Base-by-base conservation (phyloP, 1,140 invertebrate species). In the Riptortus pedestris region DNA sequence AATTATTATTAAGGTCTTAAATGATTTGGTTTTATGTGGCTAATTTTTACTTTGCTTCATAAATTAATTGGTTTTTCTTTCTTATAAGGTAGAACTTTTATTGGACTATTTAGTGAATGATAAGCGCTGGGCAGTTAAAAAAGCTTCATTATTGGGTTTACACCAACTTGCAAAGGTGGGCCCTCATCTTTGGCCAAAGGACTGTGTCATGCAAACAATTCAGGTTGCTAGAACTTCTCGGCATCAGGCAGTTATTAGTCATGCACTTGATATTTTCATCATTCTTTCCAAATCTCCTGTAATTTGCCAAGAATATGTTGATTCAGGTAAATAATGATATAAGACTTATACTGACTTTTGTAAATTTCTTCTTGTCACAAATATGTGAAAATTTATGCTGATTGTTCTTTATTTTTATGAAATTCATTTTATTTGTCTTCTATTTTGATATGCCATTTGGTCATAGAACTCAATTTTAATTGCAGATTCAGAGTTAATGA, bases 121-220 rank as follows among this genome's bases (percentile, higher is more conserved):
- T 75, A 80, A 83, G 20, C 76, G 89, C 33, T 78, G 80, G 62
- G 79, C 79, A 31, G 85, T 96, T 0, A 87, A 92, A 68, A 78
- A 83, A 2, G 82, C 86, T 52, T 85, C 86, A 16, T 75, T 96
- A 9, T 77, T 83, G 28, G 83, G 91, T 60, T 77, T 96, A 24
- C 81, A 84, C 69, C 79, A 80, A 45, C 75, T 96, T 62, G 91
- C 91, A 0, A 81, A 81, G 67, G 77, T 78, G 66, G 85, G 85
- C 16, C 85, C 91, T 4, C 88, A 92, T 77, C 76, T 91, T 2
- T 94, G 91, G 91, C 87, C 84, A 1, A 78, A 81, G 60, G 76
- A 79, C 16, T 81, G 88, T 63, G 78, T 91, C 26, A 78, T 81
- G 24, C 78, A 79, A 58, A 72, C 90, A 14, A 81, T 87, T 48